Conservation (phyloP, 2,888 invertebrate species). For the Coleophora flavipennella region DNA sequence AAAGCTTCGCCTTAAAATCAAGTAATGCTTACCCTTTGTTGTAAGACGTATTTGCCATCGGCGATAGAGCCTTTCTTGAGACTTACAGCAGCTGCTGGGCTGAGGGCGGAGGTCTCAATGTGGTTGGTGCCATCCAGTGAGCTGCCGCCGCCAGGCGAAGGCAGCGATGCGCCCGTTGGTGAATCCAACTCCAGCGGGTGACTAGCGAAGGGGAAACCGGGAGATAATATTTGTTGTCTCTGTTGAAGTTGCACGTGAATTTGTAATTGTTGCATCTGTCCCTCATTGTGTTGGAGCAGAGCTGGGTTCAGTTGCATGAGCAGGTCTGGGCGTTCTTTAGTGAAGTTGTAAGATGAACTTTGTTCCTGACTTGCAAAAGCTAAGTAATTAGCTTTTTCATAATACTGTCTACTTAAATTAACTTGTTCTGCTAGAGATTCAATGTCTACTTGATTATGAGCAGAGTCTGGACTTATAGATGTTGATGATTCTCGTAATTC, state of each 20-base stretch:
- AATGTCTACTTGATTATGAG: conserved; percentile 76
- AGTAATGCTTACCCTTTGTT: conserved; percentile 88
- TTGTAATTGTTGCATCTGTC: conserved; percentile 77
- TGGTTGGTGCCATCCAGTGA: conserved; percentile 77
- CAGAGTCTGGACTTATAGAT: conserved; percentile 79
- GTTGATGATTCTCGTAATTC: conserved; percentile 82
- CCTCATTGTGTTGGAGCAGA: conserved; percentile 67
- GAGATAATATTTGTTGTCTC: conserved; percentile 73
- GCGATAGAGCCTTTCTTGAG: conserved; percentile 74
- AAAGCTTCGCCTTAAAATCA: conserved; percentile 74
- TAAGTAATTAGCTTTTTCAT: conserved; percentile 64
- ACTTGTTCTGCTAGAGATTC: conserved; percentile 85
- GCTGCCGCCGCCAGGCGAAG: conserved; percentile 83
- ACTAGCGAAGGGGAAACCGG: conserved; percentile 76
- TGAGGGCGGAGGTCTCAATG: conserved; percentile 73
- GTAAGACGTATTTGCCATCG: conserved; percentile 79
- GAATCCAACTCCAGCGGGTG: conserved; percentile 82
- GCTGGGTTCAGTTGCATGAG: conserved; percentile 73
- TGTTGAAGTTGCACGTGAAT: conserved; percentile 81
- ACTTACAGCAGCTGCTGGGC: conserved; percentile 80
- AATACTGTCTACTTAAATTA: conserved; percentile 73
- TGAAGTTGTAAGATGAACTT: conserved; percentile 72
- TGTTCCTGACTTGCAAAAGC: conserved; percentile 64
- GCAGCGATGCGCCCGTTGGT: conserved; percentile 82
- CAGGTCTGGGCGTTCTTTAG: conserved; percentile 75